Evolutionary conservation across 1,140 invertebrate genomes (phyloP), one percentile per base, ranked within the genome.

Genomic region (Mya arenaria): DNA sequence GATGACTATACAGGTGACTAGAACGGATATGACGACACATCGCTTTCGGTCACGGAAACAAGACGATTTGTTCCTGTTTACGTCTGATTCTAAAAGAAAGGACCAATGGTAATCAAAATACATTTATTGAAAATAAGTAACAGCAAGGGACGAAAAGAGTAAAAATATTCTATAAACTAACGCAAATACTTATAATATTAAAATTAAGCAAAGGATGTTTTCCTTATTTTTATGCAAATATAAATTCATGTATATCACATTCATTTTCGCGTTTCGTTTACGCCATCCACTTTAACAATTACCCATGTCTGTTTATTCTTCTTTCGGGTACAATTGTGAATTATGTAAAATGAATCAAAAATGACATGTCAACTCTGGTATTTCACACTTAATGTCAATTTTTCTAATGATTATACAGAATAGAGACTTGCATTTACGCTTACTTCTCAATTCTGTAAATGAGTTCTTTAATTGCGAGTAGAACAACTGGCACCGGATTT

Each of bases 1-100:
- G 28, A 78, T 55, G 6, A 78, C 36, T 30, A 78, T 36, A 56
- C 75, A 78, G 19, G 75, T 25, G 13, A 56, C 60, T 6, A 78
- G 75, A 52, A 78, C 75, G 62, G 75, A 78, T 36, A 78, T 78
- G 44, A 78, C 75, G 39, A 78, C 48, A 78, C 75, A 78, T 8
- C 75, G 62, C 60, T 78, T 78, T 48, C 75, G 62, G 63, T 78
- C 75, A 55, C 63, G 58, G 5, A 63, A 75, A 55, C 75, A 78
- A 0, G 75, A 78, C 32, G 25, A 44, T 25, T 58, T 52, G 23
- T 58, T 56, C 2, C 63, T 6, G 32, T 68, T 37, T 2, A 78
- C 56, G 25, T 78, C 75, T 15, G 75, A 78, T 34, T 78, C 75
- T 78, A 39, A 15, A 75, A 75, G 28, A 17, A 23, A 52, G 25